Base-by-base conservation (phyloP, 2,888 invertebrate species). In the Lasius fuliginosus region DNA sequence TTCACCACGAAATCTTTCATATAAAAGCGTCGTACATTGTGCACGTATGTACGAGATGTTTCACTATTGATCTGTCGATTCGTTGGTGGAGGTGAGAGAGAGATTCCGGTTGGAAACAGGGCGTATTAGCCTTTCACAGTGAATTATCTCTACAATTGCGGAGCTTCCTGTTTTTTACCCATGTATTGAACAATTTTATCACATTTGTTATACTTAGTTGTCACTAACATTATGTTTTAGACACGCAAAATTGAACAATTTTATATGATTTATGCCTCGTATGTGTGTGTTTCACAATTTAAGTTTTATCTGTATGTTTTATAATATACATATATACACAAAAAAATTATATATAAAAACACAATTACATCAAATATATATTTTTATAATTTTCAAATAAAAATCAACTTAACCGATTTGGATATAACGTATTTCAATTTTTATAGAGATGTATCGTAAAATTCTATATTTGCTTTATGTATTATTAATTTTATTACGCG, bases 21-120 rank as follows among this genome's bases (percentile, higher is more conserved):
- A 73, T 73, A 60, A 79, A 79, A 79, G 74, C 42, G 1, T 60
- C 46, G 33, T 53, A 40, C 60, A 68, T 56, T 46, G 30, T 33
- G 71, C 18, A 60, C 8, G 23, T 73, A 79, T 42, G 58, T 33
- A 71, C 73, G 33, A 23, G 12, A 79, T 60, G 42, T 79, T 71
- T 79, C 73, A 58, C 73, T 79, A 79, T 79, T 73, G 74, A 79
- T 79, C 74, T 79, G 79, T 18, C n/a, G 49, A 79, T 69, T 79
- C 79, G 74, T 79, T 73, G 73, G 73, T 73, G 60, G 73, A 79
- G 46, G 46, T 40, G 60, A 73, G 56, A 79, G 74, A 79, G 53
- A 68, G 40, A 77, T 69, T 42, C 46, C 74, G 42, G 73, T 62
- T 64, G 49, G 73, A 60, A 79, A 71, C 56, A 6, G 12, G 33